Percentiles rank a stretch among this genome's conserved stretches.
Evolutionary conservation across 1,140 invertebrate species (phyloP).

Genomic region (Cephus cinctus): DNA sequence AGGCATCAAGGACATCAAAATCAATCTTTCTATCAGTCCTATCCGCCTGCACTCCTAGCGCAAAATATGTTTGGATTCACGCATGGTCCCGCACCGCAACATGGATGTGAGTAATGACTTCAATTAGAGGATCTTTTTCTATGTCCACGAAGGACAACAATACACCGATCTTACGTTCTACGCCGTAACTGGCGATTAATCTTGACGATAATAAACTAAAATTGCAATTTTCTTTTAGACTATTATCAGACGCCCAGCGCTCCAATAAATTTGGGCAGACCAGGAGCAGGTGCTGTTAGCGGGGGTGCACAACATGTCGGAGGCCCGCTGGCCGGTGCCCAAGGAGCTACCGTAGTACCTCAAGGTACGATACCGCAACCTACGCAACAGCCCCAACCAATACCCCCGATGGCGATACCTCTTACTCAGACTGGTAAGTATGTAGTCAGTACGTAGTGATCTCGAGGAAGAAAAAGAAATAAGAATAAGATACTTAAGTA

Average conservation of each 20-base stretch:
- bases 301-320: constrained; percentile 42
- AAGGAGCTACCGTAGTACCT: constrained; percentile 42
- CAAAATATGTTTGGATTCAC: constrained; percentile 32
- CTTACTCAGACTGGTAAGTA: constrained; percentile 37
- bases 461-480: too few species aligned
- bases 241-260: constrained; percentile 22
- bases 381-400: constrained; percentile 36
- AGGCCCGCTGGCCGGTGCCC: constrained; percentile 37
- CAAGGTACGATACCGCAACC: constrained; percentile 45
- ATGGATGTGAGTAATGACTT: constrained; percentile 33
- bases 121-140: too few species aligned
- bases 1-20: constrained; percentile 42
- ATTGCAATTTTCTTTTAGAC: constrained; percentile 12
- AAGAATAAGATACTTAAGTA: too few species aligned
- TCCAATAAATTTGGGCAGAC: constrained; percentile 36
- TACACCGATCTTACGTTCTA: too few species aligned
- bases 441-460: too few species aligned
- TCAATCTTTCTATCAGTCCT: constrained; percentile 33
- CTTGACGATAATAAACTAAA: too few species aligned
- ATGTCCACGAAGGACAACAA: too few species aligned
- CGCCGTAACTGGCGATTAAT: too few species aligned
- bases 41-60: constrained; percentile 24
- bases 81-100: constrained; percentile 24
- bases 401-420: constrained; percentile 39
- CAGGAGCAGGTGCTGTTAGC: constrained; percentile 37